A percentile compares a stretch with the other conserved stretches of the same genome.
Conservation (phyloP, 2,113 vertebrate genomes). For the Pomatostomus ruficeps region DNA sequence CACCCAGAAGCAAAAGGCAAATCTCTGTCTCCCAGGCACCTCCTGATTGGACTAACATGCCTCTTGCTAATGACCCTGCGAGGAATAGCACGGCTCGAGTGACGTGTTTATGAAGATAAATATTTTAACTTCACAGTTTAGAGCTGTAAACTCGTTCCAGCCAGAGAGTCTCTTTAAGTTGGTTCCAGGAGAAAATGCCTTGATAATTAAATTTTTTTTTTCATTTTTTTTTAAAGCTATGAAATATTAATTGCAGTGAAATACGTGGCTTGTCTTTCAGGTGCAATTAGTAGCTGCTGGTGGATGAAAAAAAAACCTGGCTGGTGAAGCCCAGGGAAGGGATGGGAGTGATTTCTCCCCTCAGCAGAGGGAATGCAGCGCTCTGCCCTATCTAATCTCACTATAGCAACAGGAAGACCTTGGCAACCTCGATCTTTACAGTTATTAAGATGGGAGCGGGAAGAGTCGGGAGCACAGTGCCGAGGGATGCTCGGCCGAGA, state of each 20-base stretch:
- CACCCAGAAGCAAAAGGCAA: slow-evolving; percentile 57
- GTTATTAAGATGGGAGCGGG: slow-evolving; percentile 28
- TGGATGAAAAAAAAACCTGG: background rate
- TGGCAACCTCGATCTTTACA: slow-evolving; percentile 50
- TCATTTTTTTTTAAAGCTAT: background rate
- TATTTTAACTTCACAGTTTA: slow-evolving; percentile 48
- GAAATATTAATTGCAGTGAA: slow-evolving; percentile 7
- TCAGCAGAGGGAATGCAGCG: background rate
- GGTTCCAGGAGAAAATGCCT: slow-evolving; percentile 36
- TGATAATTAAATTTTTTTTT: background rate
- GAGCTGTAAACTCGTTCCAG: background rate
- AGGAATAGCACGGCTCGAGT: slow-evolving; percentile 14
- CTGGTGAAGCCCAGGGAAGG: background rate
- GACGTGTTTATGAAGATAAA: slow-evolving; percentile 46
- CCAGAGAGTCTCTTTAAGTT: background rate
- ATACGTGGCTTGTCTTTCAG: background rate
- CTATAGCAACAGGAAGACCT: slow-evolving; percentile 69
- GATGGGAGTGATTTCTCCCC: slow-evolving; percentile 9
- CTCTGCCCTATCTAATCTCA: slow-evolving; percentile 56
- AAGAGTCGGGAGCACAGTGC: background rate
- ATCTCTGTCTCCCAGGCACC: slow-evolving; percentile 51
- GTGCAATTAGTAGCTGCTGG: slow-evolving; percentile 12
- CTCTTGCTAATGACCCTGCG: slow-evolving; percentile 29
- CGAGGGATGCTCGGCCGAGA: background rate
- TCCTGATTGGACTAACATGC: slow-evolving; percentile 46